These are phyloP conservation scores for Apostichopus californicus DNA, from an alignment of 35 echinoderm and acorn worm genomes.

Conservation along the genomic window DNA sequence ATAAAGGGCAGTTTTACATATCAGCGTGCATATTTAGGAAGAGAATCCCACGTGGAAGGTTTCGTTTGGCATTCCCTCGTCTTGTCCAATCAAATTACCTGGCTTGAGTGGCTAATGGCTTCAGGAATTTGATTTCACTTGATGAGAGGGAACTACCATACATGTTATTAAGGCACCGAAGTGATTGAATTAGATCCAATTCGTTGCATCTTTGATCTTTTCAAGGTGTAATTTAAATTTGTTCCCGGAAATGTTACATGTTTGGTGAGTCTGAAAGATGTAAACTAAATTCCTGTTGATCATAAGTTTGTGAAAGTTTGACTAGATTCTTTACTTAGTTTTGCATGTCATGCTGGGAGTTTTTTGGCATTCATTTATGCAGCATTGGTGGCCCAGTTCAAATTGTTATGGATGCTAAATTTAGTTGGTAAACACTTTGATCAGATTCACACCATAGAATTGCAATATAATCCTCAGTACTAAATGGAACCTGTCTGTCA, in stretches of 20 bases:
- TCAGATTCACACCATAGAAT: too few species aligned
- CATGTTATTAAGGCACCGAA: background rate
- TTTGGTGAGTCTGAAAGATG: background rate
- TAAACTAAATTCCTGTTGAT: too few species aligned
- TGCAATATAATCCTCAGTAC: too few species aligned
- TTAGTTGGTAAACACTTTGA: too few species aligned
- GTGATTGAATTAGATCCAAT: conserved; percentile 1
- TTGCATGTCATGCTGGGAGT: too few species aligned
- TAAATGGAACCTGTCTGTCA: too few species aligned
- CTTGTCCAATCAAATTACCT: background rate
- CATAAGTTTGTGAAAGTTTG: too few species aligned
- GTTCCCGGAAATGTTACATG: background rate
- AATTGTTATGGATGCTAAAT: too few species aligned
- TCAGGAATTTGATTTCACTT: background rate
- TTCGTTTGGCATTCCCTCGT: background rate
- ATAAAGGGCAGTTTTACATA: conserved; percentile 7
- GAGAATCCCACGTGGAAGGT: background rate
- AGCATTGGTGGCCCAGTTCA: too few species aligned
- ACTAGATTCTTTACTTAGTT: too few species aligned
- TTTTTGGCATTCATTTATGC: too few species aligned
- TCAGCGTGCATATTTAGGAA: background rate
- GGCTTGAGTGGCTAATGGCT: conserved; percentile 11
- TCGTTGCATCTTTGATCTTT: background rate
- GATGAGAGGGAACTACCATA: background rate
- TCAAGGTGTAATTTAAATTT: background rate